Evolutionary conservation across 2,797 vertebrate genomes (phyloP).

Genomic region (Sebastes reedi): DNA sequence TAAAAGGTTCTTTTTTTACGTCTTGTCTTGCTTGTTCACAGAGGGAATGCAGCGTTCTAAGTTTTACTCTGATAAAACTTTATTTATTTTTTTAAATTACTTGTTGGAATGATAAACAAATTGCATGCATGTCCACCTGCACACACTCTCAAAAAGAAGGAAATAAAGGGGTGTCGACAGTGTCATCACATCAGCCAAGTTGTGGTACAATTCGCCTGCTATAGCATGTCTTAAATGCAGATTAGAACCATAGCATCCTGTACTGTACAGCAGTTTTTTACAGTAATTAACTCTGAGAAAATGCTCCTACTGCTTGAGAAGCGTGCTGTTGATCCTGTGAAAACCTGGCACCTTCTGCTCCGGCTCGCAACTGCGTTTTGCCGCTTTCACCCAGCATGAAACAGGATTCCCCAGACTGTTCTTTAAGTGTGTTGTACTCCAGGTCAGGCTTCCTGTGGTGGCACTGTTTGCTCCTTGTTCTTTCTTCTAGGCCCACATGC

Average conservation of each 20-base stretch:
- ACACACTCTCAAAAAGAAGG: slow-evolving; percentile 29
- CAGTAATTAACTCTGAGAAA: slow-evolving; percentile 4
- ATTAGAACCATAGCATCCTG: background rate
- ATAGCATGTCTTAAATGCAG: background rate
- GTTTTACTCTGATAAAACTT: slow-evolving; percentile 74
- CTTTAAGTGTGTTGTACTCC: slow-evolving; percentile 20
- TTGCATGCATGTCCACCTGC: slow-evolving; percentile 65
- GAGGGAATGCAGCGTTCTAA: slow-evolving; percentile 73
- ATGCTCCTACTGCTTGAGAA: background rate
- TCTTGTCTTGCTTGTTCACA: slow-evolving; percentile 64
- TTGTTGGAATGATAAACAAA: slow-evolving; percentile 67
- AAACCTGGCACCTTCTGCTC: slow-evolving; percentile 19
- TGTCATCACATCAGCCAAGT: slow-evolving; percentile 54
- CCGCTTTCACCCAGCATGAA: slow-evolving; percentile 34
- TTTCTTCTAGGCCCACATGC: slow-evolving; percentile 45
- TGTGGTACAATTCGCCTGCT: slow-evolving; percentile 5
- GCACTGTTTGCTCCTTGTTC: slow-evolving; percentile 62
- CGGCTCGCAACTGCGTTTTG: background rate
- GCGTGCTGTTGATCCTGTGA: slow-evolving; percentile 25
- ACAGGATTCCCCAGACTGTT: slow-evolving; percentile 30
- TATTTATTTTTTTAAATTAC: slow-evolving; percentile 5
- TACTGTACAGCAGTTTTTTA: background rate
- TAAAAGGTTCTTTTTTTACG: slow-evolving; percentile 3
- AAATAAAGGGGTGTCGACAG: slow-evolving; percentile 37
- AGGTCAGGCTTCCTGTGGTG: slow-evolving; percentile 61